Evolutionary conservation across 2,888 invertebrate species (phyloP).

Genomic region (Heteropelma amictum): DNA sequence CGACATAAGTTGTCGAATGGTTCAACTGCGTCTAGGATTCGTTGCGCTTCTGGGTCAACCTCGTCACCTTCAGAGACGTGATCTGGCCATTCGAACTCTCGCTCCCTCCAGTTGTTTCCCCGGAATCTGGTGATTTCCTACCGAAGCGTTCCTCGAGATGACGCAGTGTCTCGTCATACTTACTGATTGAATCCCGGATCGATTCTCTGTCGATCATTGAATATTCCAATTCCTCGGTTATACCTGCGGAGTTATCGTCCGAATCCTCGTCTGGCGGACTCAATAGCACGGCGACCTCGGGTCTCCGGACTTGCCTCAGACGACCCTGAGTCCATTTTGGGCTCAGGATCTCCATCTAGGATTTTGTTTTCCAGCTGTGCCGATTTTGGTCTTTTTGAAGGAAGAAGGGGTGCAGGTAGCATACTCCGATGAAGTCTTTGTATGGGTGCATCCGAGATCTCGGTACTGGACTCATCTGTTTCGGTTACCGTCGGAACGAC

Average conservation of each 20-base stretch:
- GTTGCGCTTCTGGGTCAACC: neutral
- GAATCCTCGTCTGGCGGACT: neutral
- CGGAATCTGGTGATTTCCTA: no score
- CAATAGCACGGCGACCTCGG: neutral
- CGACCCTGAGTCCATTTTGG: neutral
- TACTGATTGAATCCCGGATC: neutral
- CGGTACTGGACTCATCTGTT: neutral
- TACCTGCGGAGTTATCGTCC: neutral
- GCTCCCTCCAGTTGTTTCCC: no score
- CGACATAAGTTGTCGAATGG: neutral
- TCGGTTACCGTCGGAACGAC: neutral
- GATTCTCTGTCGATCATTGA: neutral
- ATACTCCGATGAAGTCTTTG: neutral
- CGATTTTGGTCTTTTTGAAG: neutral
- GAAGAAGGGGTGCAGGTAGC: neutral
- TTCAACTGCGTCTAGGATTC: neutral
- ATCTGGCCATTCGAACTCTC: neutral
- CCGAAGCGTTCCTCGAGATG: neutral
- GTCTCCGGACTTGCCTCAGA: neutral
- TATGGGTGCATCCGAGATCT: neutral
- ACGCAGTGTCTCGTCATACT: neutral
- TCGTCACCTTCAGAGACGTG: neutral
- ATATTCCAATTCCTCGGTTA: neutral
- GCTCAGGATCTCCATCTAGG: no score
- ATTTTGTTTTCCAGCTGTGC: no score